Percentiles rank a stretch among this genome's conserved stretches.
Evolutionary conservation across 2,113 vertebrate genomes (phyloP).

Genomic region (Mobula birostris): DNA sequence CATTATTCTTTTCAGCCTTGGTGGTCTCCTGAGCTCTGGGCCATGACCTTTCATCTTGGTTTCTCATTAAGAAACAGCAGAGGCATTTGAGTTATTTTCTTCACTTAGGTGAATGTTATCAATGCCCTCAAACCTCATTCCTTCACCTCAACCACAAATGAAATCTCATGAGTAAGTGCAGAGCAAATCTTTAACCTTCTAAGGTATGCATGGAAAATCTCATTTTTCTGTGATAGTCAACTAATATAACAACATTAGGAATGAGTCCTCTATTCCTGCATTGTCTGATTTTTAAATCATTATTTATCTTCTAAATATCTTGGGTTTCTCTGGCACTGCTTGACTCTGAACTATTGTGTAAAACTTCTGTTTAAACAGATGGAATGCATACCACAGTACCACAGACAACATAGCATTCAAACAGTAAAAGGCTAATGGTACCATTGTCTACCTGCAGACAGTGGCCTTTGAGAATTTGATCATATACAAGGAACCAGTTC

Average conservation of each 20-base stretch:
- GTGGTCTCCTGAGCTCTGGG: not conserved
- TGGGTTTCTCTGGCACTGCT: not conserved
- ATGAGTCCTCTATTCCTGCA: not conserved
- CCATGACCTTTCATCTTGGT: not conserved
- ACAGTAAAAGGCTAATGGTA: not conserved
- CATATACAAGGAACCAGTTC: not conserved
- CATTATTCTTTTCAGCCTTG: not conserved
- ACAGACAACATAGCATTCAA: slow-evolving; percentile 4
- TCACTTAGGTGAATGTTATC: not conserved
- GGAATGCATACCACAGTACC: not conserved
- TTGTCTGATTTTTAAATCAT: not conserved
- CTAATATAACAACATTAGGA: not conserved
- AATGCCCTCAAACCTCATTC: not conserved
- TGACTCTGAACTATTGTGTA: not conserved
- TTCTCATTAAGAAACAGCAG: not conserved
- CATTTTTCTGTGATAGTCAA: not conserved
- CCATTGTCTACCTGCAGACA: slow-evolving; percentile 25
- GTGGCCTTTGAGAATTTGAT: not conserved
- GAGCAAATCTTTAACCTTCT: not conserved
- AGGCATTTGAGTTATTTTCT: not conserved
- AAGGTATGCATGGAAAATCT: not conserved
- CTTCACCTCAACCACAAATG: not conserved
- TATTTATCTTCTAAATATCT: not conserved
- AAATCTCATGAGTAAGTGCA: not conserved
- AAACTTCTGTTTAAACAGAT: slow-evolving; percentile 34